A percentile compares a stretch with the other conserved stretches of the same genome.
These are phyloP conservation scores for Stratiomys singularior DNA, from an alignment of 2,888 invertebrate species.

Conservation along the genomic window DNA sequence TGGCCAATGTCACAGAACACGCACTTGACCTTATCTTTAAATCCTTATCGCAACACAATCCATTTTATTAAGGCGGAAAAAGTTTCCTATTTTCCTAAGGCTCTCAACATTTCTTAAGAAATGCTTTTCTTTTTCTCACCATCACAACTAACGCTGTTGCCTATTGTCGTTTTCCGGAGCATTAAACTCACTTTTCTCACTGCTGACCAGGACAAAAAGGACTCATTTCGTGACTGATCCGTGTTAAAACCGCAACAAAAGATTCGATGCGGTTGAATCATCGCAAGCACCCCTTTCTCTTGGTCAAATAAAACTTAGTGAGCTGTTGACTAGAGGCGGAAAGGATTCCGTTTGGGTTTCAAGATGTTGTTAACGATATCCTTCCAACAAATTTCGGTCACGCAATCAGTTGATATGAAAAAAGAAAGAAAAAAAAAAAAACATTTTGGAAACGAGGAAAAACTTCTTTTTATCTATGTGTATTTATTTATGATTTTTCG, in stretches of 20 bases:
- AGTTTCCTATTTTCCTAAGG: too few species aligned
- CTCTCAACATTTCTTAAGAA: too few species aligned
- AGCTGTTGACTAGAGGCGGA: not conserved
- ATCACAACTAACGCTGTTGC: too few species aligned
- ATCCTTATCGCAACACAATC: too few species aligned
- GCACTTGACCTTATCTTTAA: slow-evolving; percentile 22
- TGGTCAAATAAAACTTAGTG: not conserved
- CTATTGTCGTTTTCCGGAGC: not conserved
- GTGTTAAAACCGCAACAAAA: slow-evolving; percentile 23
- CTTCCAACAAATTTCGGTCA: not conserved
- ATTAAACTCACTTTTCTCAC: not conserved
- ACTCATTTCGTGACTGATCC: slow-evolving; percentile 9
- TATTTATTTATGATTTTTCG: too few species aligned
- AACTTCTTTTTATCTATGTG: too few species aligned
- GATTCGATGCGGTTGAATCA: not conserved
- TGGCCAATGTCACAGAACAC: not conserved
- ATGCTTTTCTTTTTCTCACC: too few species aligned
- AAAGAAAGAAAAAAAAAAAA: too few species aligned
- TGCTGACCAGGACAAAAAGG: not conserved
- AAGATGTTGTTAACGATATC: not conserved
- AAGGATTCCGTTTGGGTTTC: not conserved
- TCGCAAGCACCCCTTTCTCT: not conserved
- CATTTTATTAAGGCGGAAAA: too few species aligned
- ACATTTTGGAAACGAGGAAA: too few species aligned
- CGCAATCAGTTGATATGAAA: not conserved